phyloP scores from a whole-genome alignment of 2,113 vertebrate species.

The Thoracochromis brauschi region DNA sequence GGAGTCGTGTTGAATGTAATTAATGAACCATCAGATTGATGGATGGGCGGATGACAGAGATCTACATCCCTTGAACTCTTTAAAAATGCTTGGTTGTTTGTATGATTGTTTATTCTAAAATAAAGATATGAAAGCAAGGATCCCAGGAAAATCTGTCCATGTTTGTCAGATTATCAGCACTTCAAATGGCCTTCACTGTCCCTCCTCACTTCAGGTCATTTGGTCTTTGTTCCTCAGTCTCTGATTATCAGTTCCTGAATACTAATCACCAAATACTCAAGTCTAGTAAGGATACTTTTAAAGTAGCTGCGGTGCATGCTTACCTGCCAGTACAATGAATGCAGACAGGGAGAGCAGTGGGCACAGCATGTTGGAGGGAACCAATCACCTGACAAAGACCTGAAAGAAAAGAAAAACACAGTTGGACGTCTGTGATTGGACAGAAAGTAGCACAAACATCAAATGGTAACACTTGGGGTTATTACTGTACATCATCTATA shows the following conservation, averaged over 20 bases:
- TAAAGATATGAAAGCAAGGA: background rate
- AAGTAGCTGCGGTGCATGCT: background rate
- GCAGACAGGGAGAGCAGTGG: background rate
- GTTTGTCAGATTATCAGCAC: background rate
- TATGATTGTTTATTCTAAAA: background rate
- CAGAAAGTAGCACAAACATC: background rate
- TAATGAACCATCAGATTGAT: background rate
- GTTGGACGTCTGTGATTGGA: background rate
- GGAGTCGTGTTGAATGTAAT: background rate
- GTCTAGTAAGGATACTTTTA: background rate
- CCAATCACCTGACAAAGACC: background rate
- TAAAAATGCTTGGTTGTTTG: background rate
- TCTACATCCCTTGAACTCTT: background rate
- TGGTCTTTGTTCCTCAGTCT: background rate
- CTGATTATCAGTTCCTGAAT: background rate
- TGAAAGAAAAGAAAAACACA: background rate
- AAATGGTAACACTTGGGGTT: background rate
- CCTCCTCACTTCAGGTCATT: background rate
- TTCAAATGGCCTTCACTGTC: background rate
- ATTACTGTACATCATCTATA: background rate
- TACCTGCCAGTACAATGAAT: background rate
- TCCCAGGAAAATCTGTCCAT: background rate
- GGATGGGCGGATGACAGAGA: background rate
- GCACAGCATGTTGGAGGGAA: background rate
- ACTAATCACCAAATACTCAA: background rate